These are phyloP conservation scores for Rhopalosiphum maidis DNA, from an alignment of 1,140 invertebrate genomes.

Conservation along the genomic window DNA sequence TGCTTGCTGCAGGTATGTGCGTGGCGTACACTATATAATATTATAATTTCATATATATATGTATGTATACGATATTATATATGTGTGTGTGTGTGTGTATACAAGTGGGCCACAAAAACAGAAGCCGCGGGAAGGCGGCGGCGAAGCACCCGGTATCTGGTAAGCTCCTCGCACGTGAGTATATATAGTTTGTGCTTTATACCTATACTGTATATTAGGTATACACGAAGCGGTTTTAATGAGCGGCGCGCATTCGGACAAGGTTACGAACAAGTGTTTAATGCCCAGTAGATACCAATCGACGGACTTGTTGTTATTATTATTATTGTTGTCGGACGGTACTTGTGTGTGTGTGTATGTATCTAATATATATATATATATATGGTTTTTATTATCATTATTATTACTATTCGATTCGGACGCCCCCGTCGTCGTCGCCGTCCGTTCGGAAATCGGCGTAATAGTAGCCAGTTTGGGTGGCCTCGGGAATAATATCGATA, in stretches of 20 bases:
- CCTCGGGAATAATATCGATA: slow-evolving; percentile 54
- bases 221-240: slow-evolving; percentile 51
- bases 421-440: slow-evolving; percentile 47
- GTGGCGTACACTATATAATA: not conserved
- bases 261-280: slow-evolving; percentile 54
- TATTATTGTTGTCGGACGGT: not conserved
- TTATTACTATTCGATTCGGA: slow-evolving; percentile 27
- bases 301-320: slow-evolving; percentile 54
- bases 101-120: slow-evolving; percentile 43
- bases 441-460: not conserved
- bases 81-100: not conserved
- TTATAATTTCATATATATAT: not conserved
- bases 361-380: not conserved
- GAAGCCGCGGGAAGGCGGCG: slow-evolving; percentile 46
- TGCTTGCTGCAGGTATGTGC: not conserved
- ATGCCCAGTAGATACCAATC: slow-evolving; percentile 45
- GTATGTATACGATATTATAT: not conserved
- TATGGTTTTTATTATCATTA: slow-evolving; percentile 9
- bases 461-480: slow-evolving; percentile 53
- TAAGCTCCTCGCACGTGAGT: not conserved
- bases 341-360: not conserved
- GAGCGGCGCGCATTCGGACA: slow-evolving; percentile 42
- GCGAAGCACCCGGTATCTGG: not conserved
- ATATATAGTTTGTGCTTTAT: not conserved
- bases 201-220: not conserved